Conservation (phyloP, 2,888 invertebrate species). For the Poecilobothrus nobilitatus region DNA sequence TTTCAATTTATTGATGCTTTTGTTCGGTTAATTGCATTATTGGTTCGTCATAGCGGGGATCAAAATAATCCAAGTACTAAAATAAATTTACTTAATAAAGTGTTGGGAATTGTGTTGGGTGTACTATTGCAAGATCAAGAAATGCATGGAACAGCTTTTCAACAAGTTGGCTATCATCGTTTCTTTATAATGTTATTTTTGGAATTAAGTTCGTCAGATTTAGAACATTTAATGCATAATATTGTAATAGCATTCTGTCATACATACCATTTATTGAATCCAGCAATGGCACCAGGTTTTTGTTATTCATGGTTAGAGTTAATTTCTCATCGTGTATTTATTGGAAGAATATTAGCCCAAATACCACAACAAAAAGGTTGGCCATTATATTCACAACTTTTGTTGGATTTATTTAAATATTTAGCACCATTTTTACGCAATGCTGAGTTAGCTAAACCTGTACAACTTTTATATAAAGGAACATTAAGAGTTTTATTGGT, state of each 20-base stretch:
- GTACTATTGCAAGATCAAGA: constrained; percentile 95
- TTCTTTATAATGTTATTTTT: constrained; percentile 94
- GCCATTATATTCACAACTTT: constrained; percentile 93
- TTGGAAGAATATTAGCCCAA: constrained; percentile 84
- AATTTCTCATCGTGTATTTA: constrained; percentile 91
- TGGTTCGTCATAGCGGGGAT: constrained; percentile 93
- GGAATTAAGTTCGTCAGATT: constrained; percentile 88
- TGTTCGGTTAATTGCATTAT: constrained; percentile 81
- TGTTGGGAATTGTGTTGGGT: constrained; percentile 89
- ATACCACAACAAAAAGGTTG: constrained; percentile 93
- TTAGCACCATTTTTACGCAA: constrained; percentile 94
- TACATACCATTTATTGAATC: constrained; percentile 85
- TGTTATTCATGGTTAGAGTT: constrained; percentile 98
- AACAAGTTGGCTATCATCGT: constrained; percentile 95
- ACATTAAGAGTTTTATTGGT: constrained; percentile 90
- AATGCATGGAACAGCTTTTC: constrained; percentile 71
- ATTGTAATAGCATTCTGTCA: constrained; percentile 92
- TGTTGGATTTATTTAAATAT: constrained; percentile 94
- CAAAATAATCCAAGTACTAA: constrained; percentile 81
- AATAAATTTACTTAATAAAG: constrained; percentile 91
- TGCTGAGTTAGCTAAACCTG: constrained; percentile 90
- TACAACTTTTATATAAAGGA: constrained; percentile 90
- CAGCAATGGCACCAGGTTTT: constrained; percentile 90
- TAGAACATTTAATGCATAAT: constrained; percentile 84
- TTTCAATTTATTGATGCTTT: constrained; percentile 94